Percentiles rank a stretch among this genome's conserved stretches.
phyloP scores from a whole-genome alignment of 2,888 invertebrate species.

The Drosophila paramelanica region DNA sequence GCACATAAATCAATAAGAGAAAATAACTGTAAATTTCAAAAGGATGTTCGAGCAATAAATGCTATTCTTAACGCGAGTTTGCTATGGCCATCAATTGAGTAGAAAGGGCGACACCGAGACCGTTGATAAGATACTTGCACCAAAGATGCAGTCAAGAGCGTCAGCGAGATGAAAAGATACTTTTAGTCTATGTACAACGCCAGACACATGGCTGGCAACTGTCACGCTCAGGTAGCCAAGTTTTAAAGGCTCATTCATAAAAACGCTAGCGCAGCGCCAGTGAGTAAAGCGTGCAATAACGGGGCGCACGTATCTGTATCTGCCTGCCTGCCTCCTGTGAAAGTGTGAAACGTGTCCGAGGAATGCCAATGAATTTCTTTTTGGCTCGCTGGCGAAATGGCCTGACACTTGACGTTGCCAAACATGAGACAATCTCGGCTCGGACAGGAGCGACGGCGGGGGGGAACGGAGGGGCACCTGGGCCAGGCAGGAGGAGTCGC shows the following conservation, averaged over 20 bases:
- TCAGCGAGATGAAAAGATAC: conserved; percentile 41
- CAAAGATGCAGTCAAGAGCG: conserved; percentile 12
- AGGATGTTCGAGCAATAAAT: conserved; percentile 43
- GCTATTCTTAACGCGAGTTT: conserved; percentile 16
- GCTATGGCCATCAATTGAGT: conserved; percentile 25
- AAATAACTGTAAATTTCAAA: conserved; percentile 43
- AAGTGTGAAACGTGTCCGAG: conserved; percentile 78
- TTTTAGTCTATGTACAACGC: conserved; percentile 13
- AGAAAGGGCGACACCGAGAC: conserved; percentile 9
- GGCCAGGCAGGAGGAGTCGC: not conserved
- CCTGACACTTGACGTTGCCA: conserved; percentile 76
- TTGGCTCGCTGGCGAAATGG: conserved; percentile 54
- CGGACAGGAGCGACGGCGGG: not conserved
- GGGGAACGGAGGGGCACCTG: not conserved
- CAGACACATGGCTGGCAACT: conserved; percentile 7
- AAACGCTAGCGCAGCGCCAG: conserved; percentile 24
- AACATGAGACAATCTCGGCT: conserved; percentile 57
- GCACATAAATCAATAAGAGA: conserved; percentile 47
- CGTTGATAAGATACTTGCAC: conserved; percentile 40
- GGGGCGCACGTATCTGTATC: conserved; percentile 38
- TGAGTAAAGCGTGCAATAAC: conserved; percentile 22
- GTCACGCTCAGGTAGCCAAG: conserved; percentile 43
- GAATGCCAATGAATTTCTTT: conserved; percentile 77
- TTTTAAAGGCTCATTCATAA: conserved; percentile 63
- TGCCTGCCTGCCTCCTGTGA: conserved; percentile 49